Base-by-base conservation (phyloP, 2,113 vertebrate species). In the Smithornis capensis region DNA sequence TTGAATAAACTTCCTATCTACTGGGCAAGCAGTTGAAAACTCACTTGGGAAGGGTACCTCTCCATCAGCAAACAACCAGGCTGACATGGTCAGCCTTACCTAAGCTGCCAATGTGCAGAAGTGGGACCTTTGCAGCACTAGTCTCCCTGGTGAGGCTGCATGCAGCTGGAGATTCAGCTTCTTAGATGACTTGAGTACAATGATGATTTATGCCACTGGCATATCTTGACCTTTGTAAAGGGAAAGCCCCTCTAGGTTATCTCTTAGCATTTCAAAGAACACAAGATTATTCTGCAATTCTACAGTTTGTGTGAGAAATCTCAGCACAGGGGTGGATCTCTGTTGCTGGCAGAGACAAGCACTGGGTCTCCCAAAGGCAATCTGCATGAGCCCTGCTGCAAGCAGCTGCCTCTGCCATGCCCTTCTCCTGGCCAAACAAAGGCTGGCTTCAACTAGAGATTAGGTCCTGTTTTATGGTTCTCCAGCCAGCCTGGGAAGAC, bases 51-150 rank as follows among this genome's bases (percentile, higher is more conserved):
- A 60, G 24, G 21, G 5, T 35, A 16, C 19, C 10, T 25, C 16
- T 65, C 62, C 15, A 15, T 42, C 70, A 76, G 12, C 16, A 50
- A 62, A 10, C 27, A 55, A 28, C 44, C 28, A 67, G 35, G 42
- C 22, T 62, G 60, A 29, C 42, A 37, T 0, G 0, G 1, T 25
- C 29, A 19, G 10, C 14, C 38, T 65, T 38, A n/a, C 9, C n/a
- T 73, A 40, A 65, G 29, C 29, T 62, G n/a, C 16, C 37, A 45
- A 27, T 9, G 9, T 21, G n/a, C 56, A 68, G 37, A 49, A 64
- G 13, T 33, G 24, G 33, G 35, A 64, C 14, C 88, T 79, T 3
- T 21, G 64, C 89, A 74, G n/a, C 42, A 33, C 4, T 0, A 1
- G 0, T 44, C 8, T 68, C 24, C 37, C 37, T 67, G 40, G 8